phyloP scores from a whole-genome alignment of 2,888 invertebrate genomes.

The Apodemia duryi region DNA sequence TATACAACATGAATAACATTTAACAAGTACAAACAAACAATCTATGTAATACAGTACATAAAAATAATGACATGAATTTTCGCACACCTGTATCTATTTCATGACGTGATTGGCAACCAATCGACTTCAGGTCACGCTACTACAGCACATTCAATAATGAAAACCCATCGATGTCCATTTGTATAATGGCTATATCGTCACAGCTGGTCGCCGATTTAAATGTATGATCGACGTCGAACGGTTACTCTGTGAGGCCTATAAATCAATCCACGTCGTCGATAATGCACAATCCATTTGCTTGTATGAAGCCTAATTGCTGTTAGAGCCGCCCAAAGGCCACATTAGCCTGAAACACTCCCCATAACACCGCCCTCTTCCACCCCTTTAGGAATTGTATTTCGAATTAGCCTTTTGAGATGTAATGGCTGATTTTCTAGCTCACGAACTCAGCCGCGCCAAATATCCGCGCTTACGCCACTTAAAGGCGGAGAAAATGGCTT shows the following conservation, averaged over 20 bases:
- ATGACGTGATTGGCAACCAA: conserved; percentile 46
- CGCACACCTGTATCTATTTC: conserved; percentile 40
- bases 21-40: too few relatives aligned
- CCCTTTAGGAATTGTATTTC: conserved; percentile 43
- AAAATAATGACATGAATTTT: conserved; percentile 37
- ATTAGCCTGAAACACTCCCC: conserved; percentile 62
- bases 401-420: conserved; percentile 60
- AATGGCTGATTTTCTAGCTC: conserved; percentile 79
- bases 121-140: conserved; percentile 50
- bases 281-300: conserved; percentile 76
- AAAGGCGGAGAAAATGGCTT: conserved; percentile 80
- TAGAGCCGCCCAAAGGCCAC: conserved; percentile 74
- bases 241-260: conserved; percentile 49
- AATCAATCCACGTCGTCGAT: conserved; percentile 74
- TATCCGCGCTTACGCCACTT: conserved; percentile 76
- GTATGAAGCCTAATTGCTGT: conserved; percentile 73
- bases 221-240: conserved; percentile 43
- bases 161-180: conserved; percentile 45
- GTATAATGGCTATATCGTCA: conserved; percentile 60
- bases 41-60: background rate
- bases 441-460: conserved; percentile 70
- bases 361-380: conserved; percentile 43
- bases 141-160: conserved; percentile 52
- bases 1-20: too few relatives aligned
- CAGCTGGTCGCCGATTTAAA: conserved; percentile 48